A percentile compares a stretch with the other conserved stretches of the same genome.
Conservation (phyloP, 30 jellyfish, hydroid and myxozoan genomes). For the Nemopilema nomurai region DNA sequence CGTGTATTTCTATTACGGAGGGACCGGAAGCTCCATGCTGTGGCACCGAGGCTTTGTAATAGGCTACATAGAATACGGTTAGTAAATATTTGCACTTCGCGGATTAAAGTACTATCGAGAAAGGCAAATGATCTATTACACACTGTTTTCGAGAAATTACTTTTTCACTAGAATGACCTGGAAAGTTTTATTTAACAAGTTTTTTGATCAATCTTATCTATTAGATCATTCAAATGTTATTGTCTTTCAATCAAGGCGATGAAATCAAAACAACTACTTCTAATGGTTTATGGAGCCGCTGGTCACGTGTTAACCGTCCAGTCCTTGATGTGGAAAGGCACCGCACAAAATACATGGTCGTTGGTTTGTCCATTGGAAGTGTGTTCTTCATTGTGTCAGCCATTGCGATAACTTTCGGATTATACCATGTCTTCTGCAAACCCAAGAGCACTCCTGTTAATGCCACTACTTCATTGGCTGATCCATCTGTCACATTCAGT, state of each 20-base stretch:
- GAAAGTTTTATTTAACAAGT: too few species aligned
- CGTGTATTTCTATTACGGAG: background rate
- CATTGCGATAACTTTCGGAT: background rate
- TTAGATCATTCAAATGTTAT: too few species aligned
- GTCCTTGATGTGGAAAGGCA: background rate
- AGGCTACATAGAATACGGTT: background rate
- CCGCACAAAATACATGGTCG: background rate
- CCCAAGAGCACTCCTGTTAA: background rate
- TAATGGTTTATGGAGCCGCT: background rate
- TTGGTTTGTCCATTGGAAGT: background rate
- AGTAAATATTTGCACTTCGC: too few species aligned
- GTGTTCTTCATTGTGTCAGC: background rate
- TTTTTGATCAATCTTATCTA: too few species aligned
- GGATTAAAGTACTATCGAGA: too few species aligned
- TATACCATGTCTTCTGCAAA: background rate
- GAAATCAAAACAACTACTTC: too few species aligned
- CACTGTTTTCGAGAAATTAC: too few species aligned
- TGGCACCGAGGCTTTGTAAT: background rate
- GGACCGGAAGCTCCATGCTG: background rate
- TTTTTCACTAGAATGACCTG: too few species aligned
- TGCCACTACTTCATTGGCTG: too few species aligned
- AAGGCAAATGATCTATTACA: too few species aligned
- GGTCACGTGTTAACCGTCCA: background rate
- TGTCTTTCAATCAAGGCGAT: too few species aligned
- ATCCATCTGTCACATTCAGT: too few species aligned